Evolutionary conservation across 2,113 vertebrate genomes (phyloP).

Genomic region (rabbit (Oryctolagus cuniculus)): DNA sequence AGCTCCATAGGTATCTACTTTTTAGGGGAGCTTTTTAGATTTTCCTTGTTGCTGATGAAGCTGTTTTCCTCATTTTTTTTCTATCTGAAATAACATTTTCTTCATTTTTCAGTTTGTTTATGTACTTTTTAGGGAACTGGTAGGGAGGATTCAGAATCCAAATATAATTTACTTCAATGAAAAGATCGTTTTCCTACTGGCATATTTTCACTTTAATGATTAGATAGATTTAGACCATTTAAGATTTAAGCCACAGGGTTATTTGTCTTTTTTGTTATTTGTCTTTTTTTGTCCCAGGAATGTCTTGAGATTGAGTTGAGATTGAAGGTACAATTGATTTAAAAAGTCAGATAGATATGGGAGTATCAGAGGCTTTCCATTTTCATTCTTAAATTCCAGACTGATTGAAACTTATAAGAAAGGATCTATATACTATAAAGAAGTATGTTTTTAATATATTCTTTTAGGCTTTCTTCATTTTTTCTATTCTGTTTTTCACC

Average conservation of each 20-base stretch:
- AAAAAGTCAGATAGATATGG: background rate
- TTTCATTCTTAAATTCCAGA: background rate
- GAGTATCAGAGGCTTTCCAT: background rate
- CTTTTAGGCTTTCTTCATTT: background rate
- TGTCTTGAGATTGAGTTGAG: constrained; percentile 16
- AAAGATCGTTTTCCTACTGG: background rate
- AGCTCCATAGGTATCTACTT: too few species aligned
- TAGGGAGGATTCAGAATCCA: background rate
- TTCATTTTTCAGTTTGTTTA: background rate
- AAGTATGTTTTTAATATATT: background rate
- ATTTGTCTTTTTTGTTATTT: background rate
- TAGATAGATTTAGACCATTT: constrained; percentile 4
- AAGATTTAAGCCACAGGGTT: constrained; percentile 7
- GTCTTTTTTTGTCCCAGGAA: background rate
- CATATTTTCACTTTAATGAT: background rate
- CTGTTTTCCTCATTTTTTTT: background rate
- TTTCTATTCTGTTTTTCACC: background rate
- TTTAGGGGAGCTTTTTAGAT: background rate
- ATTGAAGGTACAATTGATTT: constrained; percentile 30
- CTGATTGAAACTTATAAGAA: background rate
- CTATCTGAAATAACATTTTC: background rate
- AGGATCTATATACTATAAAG: background rate
- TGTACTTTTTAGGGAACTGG: background rate
- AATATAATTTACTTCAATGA: background rate
- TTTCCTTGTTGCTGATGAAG: background rate